These are phyloP conservation scores for Catostomus latipinnis DNA, from an alignment of 2,797 vertebrate genomes.

Conservation along the genomic window DNA sequence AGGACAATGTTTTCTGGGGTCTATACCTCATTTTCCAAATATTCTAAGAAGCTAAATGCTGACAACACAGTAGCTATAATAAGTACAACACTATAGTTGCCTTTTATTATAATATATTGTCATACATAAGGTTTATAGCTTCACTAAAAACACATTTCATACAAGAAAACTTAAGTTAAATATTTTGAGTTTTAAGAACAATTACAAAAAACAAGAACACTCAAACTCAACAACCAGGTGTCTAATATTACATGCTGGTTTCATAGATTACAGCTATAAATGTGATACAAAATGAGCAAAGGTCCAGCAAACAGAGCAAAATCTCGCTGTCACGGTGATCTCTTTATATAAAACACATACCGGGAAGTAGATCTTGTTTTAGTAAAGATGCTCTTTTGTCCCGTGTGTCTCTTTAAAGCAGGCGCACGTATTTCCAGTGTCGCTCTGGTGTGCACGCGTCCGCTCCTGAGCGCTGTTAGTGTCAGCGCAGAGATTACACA, in stretches of 20 bases:
- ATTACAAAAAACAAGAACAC: not conserved
- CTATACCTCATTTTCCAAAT: not conserved
- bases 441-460: slow-evolving; percentile 30
- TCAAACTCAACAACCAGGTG: not conserved
- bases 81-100: no score
- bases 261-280: not conserved
- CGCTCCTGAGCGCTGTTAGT: slow-evolving; percentile 80
- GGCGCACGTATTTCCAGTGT: slow-evolving; percentile 62
- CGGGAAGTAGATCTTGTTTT: slow-evolving; percentile 35
- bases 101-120: not conserved
- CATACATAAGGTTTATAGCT: not conserved
- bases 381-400: slow-evolving; percentile 47
- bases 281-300: not conserved
- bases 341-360: slow-evolving; percentile 33
- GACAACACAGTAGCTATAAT: no score
- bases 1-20: not conserved
- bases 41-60: not conserved
- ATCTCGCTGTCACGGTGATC: not conserved
- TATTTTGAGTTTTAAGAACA: not conserved
- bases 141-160: not conserved
- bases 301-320: not conserved
- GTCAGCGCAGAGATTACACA: slow-evolving; percentile 81
- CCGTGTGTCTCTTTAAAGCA: slow-evolving; percentile 40
- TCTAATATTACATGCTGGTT: not conserved
- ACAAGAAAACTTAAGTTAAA: not conserved